Conservation (phyloP, 2,797 vertebrate species). For the Cheracebus regulus region DNA sequence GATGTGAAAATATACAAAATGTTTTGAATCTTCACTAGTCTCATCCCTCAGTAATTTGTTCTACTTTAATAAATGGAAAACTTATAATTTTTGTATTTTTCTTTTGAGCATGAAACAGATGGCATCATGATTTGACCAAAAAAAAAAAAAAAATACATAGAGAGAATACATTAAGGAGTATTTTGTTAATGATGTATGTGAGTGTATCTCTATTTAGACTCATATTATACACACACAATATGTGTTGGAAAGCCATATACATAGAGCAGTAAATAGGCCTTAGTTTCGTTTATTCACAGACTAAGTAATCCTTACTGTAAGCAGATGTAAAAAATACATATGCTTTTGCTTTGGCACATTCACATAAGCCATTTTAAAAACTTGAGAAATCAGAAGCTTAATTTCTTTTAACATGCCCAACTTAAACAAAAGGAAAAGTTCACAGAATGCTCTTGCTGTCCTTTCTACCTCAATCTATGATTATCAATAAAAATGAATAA, state of each 20-base stretch:
- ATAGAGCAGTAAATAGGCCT: not conserved
- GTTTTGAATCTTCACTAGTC: conserved; percentile 52
- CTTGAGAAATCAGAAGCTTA: conserved; percentile 25
- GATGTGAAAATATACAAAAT: conserved; percentile 47
- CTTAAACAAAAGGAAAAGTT: conserved; percentile 41
- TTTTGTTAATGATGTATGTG: not conserved
- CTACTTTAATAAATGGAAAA: conserved; percentile 57
- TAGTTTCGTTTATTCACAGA: conserved; percentile 36
- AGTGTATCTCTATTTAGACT: not conserved
- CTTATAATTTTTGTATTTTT: not conserved
- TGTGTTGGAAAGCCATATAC: not conserved
- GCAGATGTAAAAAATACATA: conserved; percentile 34
- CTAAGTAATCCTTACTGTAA: conserved; percentile 26
- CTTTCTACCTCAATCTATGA: conserved; percentile 43
- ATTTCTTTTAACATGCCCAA: conserved; percentile 31
- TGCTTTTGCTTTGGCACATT: conserved; percentile 16
- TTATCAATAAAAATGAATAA: conserved; percentile 62
- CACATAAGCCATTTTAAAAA: conserved; percentile 41
- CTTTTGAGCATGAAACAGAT: not conserved
- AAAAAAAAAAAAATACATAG: not conserved
- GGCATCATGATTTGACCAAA: not conserved
- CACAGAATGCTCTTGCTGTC: not conserved
- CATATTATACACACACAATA: not conserved
- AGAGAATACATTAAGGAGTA: not conserved
- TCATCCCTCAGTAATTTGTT: not conserved